phyloP scores from a whole-genome alignment of 2,888 invertebrate species.

The Luperina testacea region DNA sequence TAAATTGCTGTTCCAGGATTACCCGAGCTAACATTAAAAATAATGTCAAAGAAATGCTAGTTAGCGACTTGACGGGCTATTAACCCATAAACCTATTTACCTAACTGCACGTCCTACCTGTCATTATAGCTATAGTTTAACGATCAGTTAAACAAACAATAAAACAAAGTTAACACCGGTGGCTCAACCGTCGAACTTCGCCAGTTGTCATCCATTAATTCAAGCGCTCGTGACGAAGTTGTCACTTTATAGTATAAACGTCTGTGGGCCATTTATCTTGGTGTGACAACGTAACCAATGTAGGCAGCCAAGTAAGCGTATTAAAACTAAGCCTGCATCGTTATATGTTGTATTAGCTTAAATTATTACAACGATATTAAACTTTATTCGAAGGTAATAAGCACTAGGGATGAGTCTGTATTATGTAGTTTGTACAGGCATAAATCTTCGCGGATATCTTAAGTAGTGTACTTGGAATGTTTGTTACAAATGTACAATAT shows the following conservation, averaged over 20 bases:
- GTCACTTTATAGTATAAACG: constrained; percentile 80
- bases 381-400: constrained; percentile 68
- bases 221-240: constrained; percentile 78
- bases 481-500: constrained; percentile 73
- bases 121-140: constrained; percentile 55
- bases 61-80: constrained; percentile 37
- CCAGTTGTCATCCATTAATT: constrained; percentile 70
- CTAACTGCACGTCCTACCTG: constrained; percentile 47
- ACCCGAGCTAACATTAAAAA: constrained; percentile 27
- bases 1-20: constrained; percentile 25
- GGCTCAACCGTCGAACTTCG: constrained; percentile 60
- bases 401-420: constrained; percentile 55
- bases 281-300: constrained; percentile 82
- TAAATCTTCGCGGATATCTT: constrained; percentile 78
- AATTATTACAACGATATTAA: constrained; percentile 59
- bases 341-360: constrained; percentile 68
- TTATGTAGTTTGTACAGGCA: constrained; percentile 70
- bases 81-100: constrained; percentile 58
- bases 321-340: constrained; percentile 76
- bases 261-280: constrained; percentile 82
- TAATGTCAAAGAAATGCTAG: constrained; percentile 31
- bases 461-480: constrained; percentile 75
- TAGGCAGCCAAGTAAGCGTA: constrained; percentile 80
- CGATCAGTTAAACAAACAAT: constrained; percentile 59
- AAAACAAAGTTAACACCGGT: constrained; percentile 59